Evolutionary conservation across 2,888 invertebrate genomes (phyloP).

Genomic region (Sialis fuliginosa): DNA sequence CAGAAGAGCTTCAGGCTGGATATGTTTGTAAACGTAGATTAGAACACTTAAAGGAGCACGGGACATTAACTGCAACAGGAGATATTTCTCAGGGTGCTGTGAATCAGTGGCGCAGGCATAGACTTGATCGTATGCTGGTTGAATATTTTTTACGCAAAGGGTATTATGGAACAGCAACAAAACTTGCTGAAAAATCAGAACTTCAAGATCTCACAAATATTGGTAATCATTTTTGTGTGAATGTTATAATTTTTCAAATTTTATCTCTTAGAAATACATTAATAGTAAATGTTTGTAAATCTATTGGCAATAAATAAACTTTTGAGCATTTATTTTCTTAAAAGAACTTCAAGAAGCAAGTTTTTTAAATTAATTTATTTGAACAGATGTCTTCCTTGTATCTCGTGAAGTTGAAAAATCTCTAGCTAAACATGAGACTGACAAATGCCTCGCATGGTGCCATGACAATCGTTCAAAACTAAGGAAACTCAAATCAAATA

Average conservation of each 20-base stretch:
- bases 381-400: slow-evolving; percentile 61
- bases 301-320: too few relatives aligned
- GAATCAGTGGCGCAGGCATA: slow-evolving; percentile 67
- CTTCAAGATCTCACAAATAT: slow-evolving; percentile 84
- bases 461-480: slow-evolving; percentile 92
- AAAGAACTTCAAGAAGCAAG: too few relatives aligned
- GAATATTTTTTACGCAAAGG: slow-evolving; percentile 92
- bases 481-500: slow-evolving; percentile 79
- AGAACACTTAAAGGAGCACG: slow-evolving; percentile 76
- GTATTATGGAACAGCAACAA: slow-evolving; percentile 85
- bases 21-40: slow-evolving; percentile 80
- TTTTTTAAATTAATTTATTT: slow-evolving; percentile 4
- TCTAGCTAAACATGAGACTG: slow-evolving; percentile 61
- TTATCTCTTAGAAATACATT: neutral
- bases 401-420: slow-evolving; percentile 79
- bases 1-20: slow-evolving; percentile 80
- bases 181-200: slow-evolving; percentile 63
- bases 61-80: slow-evolving; percentile 25
- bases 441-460: slow-evolving; percentile 86
- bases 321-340: too few relatives aligned
- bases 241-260: neutral
- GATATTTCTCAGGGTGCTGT: slow-evolving; percentile 32
- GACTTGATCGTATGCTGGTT: slow-evolving; percentile 89
- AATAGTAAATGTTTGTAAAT: too few relatives aligned
- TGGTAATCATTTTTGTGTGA: slow-evolving; percentile 25